These are phyloP conservation scores for Eupristina koningsbergeri DNA, from an alignment of 1,140 invertebrate species.

Conservation along the genomic window DNA sequence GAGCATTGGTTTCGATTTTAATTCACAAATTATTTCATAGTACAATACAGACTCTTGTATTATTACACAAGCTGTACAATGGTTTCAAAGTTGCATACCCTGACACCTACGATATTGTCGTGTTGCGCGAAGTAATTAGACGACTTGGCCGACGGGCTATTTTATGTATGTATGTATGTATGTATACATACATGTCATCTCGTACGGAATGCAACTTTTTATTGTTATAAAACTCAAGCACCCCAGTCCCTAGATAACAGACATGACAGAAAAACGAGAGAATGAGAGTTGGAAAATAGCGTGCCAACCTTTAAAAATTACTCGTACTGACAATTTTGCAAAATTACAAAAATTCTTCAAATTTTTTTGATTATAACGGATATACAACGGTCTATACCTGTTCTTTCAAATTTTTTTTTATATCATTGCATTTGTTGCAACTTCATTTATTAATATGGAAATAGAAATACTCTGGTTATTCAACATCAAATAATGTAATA, in stretches of 20 bases:
- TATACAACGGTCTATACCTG: too few relatives aligned
- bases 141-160: not conserved
- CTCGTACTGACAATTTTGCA: not conserved
- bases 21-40: not conserved
- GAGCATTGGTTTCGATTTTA: not conserved
- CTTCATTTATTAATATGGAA: too few relatives aligned
- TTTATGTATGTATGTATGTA: too few relatives aligned
- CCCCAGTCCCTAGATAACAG: not conserved
- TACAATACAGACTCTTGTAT: not conserved
- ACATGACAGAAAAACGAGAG: not conserved
- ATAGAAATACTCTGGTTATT: too few relatives aligned
- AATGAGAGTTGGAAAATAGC: not conserved
- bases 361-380: too few relatives aligned
- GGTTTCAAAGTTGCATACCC: not conserved
- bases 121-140: slow-evolving; percentile 7
- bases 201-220: slow-evolving; percentile 8
- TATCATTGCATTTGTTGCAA: too few relatives aligned
- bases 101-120: not conserved
- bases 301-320: not conserved
- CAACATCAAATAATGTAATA: too few relatives aligned
- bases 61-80: not conserved
- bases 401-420: too few relatives aligned
- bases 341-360: not conserved
- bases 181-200: not conserved
- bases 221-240: not conserved